A percentile compares a stretch with the other conserved stretches of the same genome.
phyloP scores from a whole-genome alignment of 1,140 invertebrate genomes.

The Caenorhabditis remanei region DNA sequence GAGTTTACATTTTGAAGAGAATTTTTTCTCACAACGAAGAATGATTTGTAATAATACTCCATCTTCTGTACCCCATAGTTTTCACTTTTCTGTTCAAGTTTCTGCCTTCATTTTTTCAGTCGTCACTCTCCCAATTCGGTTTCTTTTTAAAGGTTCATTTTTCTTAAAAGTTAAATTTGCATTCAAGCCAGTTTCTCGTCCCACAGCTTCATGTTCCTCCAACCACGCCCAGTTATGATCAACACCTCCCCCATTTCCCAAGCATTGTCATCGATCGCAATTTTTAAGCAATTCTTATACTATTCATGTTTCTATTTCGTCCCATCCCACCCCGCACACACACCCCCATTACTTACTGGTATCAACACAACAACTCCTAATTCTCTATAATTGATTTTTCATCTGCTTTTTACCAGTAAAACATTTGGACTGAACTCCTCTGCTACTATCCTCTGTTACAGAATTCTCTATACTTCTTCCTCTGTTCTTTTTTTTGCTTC shows the following conservation, averaged over 20 bases:
- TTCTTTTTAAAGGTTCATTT: background rate
- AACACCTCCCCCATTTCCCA: background rate
- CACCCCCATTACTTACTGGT: slow-evolving; percentile 19
- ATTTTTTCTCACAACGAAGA: slow-evolving; percentile 5
- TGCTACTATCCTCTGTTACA: too few relatives aligned
- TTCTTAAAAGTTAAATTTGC: background rate
- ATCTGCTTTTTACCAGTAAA: background rate
- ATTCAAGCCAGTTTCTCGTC: slow-evolving; percentile 5
- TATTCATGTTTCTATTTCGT: slow-evolving; percentile 1
- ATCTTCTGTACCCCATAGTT: background rate
- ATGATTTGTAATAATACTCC: background rate
- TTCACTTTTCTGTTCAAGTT: background rate
- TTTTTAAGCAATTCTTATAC: background rate
- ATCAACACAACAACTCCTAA: background rate
- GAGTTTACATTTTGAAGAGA: slow-evolving; percentile 10
- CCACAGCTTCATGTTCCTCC: background rate
- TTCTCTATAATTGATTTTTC: background rate
- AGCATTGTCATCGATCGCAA: slow-evolving; percentile 42
- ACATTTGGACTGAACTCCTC: background rate
- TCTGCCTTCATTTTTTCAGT: background rate
- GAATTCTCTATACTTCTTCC: background rate
- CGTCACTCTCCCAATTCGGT: background rate
- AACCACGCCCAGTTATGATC: slow-evolving; percentile 1
- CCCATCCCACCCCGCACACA: background rate
- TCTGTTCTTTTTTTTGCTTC: background rate